Conservation (phyloP, 2,797 vertebrate genomes). For the Muscicapa comitata region DNA sequence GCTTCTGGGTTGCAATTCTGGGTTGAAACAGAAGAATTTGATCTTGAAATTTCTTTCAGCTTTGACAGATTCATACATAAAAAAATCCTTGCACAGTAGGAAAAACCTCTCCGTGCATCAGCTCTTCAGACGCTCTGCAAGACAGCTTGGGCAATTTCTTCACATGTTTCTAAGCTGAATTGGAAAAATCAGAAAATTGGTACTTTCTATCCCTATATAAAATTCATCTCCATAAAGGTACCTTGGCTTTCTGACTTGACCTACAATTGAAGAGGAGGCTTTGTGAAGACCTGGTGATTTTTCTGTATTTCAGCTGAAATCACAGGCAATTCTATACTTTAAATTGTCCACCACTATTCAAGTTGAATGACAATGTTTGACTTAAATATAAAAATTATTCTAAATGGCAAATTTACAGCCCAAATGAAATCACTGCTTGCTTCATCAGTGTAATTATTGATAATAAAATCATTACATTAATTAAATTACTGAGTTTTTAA, state of each 20-base stretch:
- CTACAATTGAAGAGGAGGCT: neutral
- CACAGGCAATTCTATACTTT: neutral
- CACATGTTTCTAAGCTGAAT: neutral
- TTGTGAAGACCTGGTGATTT: neutral
- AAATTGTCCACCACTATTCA: neutral
- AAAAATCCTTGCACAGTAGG: neutral
- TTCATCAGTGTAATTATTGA: neutral
- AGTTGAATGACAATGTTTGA: neutral
- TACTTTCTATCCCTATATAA: neutral
- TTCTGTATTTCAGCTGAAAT: neutral
- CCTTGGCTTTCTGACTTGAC: neutral
- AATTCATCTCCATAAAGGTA: neutral
- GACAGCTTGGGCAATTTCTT: neutral
- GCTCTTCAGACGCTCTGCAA: neutral
- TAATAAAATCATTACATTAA: neutral
- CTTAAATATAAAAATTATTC: neutral
- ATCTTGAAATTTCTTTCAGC: neutral
- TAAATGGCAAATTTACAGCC: neutral
- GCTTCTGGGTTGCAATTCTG: neutral
- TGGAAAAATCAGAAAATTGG: neutral
- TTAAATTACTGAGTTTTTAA: neutral
- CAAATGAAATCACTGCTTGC: neutral
- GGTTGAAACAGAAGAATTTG: neutral
- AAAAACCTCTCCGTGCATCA: neutral
- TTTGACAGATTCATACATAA: neutral